phyloP scores from a whole-genome alignment of 2,113 vertebrate genomes.

The Anseranas semipalmata region DNA sequence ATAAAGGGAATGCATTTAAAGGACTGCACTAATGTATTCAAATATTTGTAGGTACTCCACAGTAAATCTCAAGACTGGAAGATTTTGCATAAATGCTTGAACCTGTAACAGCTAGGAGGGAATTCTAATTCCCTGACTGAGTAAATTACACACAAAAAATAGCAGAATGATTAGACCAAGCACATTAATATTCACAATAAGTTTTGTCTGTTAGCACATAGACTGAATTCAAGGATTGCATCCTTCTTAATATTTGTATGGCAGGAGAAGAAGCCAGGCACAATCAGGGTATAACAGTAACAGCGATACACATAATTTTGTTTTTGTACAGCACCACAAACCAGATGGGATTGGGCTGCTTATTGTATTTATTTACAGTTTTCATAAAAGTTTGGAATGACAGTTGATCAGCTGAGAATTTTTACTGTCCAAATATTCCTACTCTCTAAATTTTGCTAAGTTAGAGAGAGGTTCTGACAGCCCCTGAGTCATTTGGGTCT shows the following conservation, averaged over 20 bases:
- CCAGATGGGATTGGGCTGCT: neutral
- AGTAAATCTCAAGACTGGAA: conserved; percentile 52
- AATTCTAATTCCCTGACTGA: conserved; percentile 68
- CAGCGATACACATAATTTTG: neutral
- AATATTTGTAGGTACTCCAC: conserved; percentile 70
- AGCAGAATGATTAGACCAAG: conserved; percentile 43
- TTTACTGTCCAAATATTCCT: neutral
- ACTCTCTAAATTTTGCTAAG: neutral
- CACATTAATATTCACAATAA: conserved; percentile 38
- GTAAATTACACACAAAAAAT: conserved; percentile 67
- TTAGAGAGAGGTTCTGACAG: neutral
- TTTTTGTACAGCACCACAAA: neutral
- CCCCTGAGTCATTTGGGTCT: neutral
- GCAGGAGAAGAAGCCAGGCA: neutral
- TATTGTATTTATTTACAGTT: neutral
- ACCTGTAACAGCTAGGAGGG: conserved; percentile 58
- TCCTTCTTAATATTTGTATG: neutral
- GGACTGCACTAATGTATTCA: conserved; percentile 55
- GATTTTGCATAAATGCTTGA: conserved; percentile 64
- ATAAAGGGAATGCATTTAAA: conserved; percentile 50
- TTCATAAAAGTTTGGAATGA: neutral
- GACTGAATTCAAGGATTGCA: neutral
- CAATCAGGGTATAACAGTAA: neutral
- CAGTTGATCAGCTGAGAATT: neutral
- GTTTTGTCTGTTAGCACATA: conserved; percentile 11